These are phyloP conservation scores for Danio aesculapii DNA, from an alignment of 2,797 vertebrate species.

Conservation along the genomic window DNA sequence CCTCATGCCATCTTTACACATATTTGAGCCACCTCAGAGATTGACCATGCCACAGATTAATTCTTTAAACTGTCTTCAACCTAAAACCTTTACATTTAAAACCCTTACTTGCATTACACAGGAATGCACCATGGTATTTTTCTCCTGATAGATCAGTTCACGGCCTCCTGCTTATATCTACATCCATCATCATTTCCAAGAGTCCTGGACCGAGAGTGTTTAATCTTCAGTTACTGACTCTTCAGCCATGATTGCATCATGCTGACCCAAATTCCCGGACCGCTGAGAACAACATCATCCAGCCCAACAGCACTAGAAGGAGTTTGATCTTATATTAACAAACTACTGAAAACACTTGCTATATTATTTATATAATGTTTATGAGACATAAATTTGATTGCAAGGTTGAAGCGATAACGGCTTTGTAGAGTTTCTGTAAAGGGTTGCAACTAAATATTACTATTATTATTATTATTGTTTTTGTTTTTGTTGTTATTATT, in stretches of 20 bases:
- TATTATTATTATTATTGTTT: too few species aligned
- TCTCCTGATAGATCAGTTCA: background rate
- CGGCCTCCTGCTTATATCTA: background rate
- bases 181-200: constrained; percentile 25
- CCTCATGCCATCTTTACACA: too few species aligned
- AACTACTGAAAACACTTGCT: background rate
- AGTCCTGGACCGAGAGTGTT: background rate
- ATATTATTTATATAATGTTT: background rate
- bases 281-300: constrained; percentile 14
- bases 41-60: background rate
- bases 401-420: background rate
- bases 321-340: background rate
- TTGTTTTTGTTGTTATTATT: too few species aligned
- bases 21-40: background rate
- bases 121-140: background rate
- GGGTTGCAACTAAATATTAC: background rate
- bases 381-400: background rate
- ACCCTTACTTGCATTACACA: background rate
- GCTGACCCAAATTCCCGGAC: constrained; percentile 34
- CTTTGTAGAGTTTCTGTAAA: background rate
- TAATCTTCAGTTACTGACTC: constrained; percentile 32
- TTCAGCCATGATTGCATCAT: constrained; percentile 35
- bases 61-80: background rate
- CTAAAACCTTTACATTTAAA: background rate
- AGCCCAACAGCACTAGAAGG: constrained; percentile 5